phyloP scores from a whole-genome alignment of 2,888 invertebrate genomes.

The Cryptosula pallasiana region DNA sequence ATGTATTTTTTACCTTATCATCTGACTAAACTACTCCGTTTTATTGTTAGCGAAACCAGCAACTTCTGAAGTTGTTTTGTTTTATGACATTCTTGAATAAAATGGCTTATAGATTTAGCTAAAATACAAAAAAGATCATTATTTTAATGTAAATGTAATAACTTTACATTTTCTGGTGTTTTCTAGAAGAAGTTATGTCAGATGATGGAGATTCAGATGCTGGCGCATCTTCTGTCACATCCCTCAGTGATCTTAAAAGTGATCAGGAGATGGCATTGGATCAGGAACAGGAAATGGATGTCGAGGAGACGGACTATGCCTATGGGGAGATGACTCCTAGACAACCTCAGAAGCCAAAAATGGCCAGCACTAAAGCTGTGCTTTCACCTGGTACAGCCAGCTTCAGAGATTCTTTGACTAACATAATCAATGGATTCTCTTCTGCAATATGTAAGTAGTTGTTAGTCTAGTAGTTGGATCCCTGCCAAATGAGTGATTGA shows the following conservation, averaged over 20 bases:
- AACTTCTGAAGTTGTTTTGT: too few species aligned
- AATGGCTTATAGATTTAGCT: too few species aligned
- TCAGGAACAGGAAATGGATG: conserved; percentile 28
- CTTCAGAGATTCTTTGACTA: conserved; percentile 30
- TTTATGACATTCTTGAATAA: too few species aligned
- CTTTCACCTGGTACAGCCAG: conserved; percentile 11
- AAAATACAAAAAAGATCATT: too few species aligned
- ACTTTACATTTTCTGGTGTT: too few species aligned
- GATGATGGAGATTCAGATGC: neutral
- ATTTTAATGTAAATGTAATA: too few species aligned
- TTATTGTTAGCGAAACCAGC: too few species aligned
- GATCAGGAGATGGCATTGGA: conserved; percentile 28
- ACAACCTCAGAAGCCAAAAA: neutral
- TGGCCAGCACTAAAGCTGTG: neutral
- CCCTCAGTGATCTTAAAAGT: conserved; percentile 23
- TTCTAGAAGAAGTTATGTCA: neutral
- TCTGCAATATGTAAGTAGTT: conserved; percentile 40
- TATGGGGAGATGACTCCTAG: conserved; percentile 27
- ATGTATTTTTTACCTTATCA: too few species aligned
- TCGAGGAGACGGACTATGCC: conserved; percentile 27
- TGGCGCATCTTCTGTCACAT: neutral
- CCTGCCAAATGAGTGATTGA: too few species aligned
- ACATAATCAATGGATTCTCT: conserved; percentile 40
- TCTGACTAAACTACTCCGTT: too few species aligned
- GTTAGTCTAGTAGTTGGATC: too few species aligned